These are phyloP conservation scores for Aegithalos caudatus DNA, from an alignment of 2,113 vertebrate species.

Conservation along the genomic window DNA sequence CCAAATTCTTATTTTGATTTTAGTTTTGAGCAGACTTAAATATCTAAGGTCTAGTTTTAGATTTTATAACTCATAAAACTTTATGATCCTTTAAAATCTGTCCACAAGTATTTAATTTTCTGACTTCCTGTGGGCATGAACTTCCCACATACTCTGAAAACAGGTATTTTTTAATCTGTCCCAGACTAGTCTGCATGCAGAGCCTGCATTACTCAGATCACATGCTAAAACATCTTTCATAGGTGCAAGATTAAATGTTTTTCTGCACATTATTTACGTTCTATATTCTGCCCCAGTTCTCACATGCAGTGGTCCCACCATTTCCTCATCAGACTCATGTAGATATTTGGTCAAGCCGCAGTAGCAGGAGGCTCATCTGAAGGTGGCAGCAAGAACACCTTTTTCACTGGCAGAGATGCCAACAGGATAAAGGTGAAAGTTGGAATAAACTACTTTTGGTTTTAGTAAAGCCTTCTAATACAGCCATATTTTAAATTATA, in stretches of 20 bases:
- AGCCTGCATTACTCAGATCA: background rate
- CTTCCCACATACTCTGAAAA: background rate
- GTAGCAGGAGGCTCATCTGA: background rate
- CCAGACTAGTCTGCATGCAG: background rate
- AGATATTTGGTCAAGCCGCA: background rate
- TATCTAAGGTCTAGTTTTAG: background rate
- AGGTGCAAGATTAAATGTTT: background rate
- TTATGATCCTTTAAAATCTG: constrained; percentile 13
- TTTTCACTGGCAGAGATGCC: background rate
- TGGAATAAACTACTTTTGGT: background rate
- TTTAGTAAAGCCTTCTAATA: background rate
- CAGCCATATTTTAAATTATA: background rate
- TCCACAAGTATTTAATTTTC: constrained; percentile 19
- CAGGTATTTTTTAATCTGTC: background rate
- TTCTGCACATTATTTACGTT: background rate
- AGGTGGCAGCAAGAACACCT: background rate
- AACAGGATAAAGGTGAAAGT: background rate
- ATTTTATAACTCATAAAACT: constrained; percentile 11
- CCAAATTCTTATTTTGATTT: background rate
- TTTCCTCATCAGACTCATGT: background rate
- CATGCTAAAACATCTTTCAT: background rate
- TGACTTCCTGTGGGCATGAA: constrained; percentile 5
- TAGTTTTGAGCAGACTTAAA: background rate
- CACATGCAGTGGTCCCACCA: background rate
- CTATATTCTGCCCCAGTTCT: background rate